phyloP scores from a whole-genome alignment of 2,888 invertebrate genomes.

The Rhagophthalmus giganteus region DNA sequence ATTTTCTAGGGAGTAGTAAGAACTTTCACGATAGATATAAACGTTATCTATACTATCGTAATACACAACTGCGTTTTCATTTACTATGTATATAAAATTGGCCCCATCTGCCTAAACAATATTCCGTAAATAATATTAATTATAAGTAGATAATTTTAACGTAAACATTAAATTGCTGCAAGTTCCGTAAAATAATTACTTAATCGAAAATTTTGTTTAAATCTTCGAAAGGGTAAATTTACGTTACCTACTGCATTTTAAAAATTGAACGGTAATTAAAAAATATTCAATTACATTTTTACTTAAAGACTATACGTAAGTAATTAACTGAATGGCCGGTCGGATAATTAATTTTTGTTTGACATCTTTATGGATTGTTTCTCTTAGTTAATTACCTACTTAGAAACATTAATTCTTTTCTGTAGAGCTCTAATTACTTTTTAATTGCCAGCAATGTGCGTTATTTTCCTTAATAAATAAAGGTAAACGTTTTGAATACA shows the following conservation, averaged over 20 bases:
- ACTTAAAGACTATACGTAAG: conserved; percentile 12
- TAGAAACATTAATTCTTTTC: conserved; percentile 14
- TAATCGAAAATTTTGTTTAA: too few species aligned
- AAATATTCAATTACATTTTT: too few species aligned
- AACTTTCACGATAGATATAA: conserved; percentile 7
- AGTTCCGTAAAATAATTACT: too few species aligned
- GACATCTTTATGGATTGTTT: conserved; percentile 20
- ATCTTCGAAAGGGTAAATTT: too few species aligned
- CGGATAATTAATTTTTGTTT: conserved; percentile 14
- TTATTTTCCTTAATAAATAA: neutral
- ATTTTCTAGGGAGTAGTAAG: conserved; percentile 11
- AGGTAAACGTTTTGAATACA: too few species aligned
- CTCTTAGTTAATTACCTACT: conserved; percentile 15
- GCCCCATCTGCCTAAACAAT: too few species aligned
- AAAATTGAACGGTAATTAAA: too few species aligned
- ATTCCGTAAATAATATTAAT: conserved; percentile 8
- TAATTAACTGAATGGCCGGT: conserved; percentile 7
- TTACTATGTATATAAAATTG: conserved; percentile 12
- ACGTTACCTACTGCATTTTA: too few species aligned
- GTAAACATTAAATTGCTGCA: too few species aligned
- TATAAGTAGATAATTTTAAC: too few species aligned
- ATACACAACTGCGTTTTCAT: conserved; percentile 11
- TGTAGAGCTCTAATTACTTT: conserved; percentile 17
- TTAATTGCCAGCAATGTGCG: conserved; percentile 7
- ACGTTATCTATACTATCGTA: conserved; percentile 8